Evolutionary conservation across 2,797 vertebrate species (phyloP), one percentile per base, ranked within the genome.

Genomic region (Notamacropus eugenii): DNA sequence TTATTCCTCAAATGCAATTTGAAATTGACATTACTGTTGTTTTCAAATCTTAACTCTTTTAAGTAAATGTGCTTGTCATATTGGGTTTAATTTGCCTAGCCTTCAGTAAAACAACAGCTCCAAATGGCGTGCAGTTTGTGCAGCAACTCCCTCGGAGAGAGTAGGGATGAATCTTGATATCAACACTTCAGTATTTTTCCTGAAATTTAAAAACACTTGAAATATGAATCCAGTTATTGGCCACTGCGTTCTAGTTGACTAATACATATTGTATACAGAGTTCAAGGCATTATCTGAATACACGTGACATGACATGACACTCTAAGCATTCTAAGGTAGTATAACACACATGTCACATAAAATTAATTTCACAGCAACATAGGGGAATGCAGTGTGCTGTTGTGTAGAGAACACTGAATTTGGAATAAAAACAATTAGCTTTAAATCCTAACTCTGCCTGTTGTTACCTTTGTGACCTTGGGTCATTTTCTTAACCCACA

Each of bases 1-100:
- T 96, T 95, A 82, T 94, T 97, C 52, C 93, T 93, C 27, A 96
- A 94, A 93, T 92, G 54, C 90, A 93, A 46, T 92, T 14, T 96
- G 46, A 97, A 97, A 96, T 87, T 95, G 54, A 6, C n/a, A 94
- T 94, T 56, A 92, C 52, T 90, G 28, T 34, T 95, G n/a, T 93
- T 94, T 96, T 94, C 56, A 94, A 90, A 93, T 90, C 93, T 95
- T 74, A 92, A 94, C 62, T 96, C 93, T 96, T 96, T n/a, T 93
- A 91, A 96, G 91, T 94, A 94, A 95, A 54, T 55, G 55, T 91
- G 91, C 54, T 95, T 92, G 12, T 62, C 56, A 93, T 40, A 92
- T 40, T 93, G 54, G 40, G n/a, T 93, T 93, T 50, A n/a, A 0
- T 95, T 91, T 91, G 54, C 54, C 54, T 54, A 94, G 31, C 9